Percentiles rank a stretch among this genome's conserved stretches.
Evolutionary conservation across 2,113 vertebrate species (phyloP).

Genomic region (Chlorocebus sabaeus): DNA sequence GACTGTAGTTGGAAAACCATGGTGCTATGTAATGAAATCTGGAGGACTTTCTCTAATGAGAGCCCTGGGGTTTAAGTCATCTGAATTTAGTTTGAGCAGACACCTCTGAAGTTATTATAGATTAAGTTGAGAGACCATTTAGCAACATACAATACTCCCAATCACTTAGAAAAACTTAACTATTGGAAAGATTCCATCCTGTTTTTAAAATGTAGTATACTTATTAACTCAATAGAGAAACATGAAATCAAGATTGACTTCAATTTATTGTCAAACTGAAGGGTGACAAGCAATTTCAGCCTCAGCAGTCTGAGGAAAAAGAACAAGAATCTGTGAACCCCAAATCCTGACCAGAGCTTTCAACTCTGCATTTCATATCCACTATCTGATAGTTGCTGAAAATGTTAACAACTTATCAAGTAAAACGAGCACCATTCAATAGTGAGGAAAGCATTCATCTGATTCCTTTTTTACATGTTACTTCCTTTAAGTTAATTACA

Average conservation of each 20-base stretch:
- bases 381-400: background rate
- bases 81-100: background rate
- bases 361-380: background rate
- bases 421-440: background rate
- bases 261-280: slow-evolving; percentile 43
- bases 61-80: background rate
- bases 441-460: background rate
- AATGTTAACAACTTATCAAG: background rate
- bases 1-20: background rate
- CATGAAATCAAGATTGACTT: slow-evolving; percentile 18
- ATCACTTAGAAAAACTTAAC: background rate
- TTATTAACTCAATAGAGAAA: background rate
- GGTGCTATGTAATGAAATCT: background rate
- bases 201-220: slow-evolving; percentile 25
- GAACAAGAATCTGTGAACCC: background rate
- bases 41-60: background rate
- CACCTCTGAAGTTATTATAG: background rate
- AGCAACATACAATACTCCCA: background rate
- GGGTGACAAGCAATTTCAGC: slow-evolving; percentile 15
- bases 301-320: slow-evolving; percentile 18
- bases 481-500: background rate
- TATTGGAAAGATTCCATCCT: background rate
- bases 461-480: background rate
- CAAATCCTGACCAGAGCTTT: slow-evolving; percentile 11
- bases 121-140: background rate